A percentile compares a stretch with the other conserved stretches of the same genome.
These are phyloP conservation scores for Temnothorax ravouxi DNA, from an alignment of 2,888 invertebrate genomes.

Conservation along the genomic window DNA sequence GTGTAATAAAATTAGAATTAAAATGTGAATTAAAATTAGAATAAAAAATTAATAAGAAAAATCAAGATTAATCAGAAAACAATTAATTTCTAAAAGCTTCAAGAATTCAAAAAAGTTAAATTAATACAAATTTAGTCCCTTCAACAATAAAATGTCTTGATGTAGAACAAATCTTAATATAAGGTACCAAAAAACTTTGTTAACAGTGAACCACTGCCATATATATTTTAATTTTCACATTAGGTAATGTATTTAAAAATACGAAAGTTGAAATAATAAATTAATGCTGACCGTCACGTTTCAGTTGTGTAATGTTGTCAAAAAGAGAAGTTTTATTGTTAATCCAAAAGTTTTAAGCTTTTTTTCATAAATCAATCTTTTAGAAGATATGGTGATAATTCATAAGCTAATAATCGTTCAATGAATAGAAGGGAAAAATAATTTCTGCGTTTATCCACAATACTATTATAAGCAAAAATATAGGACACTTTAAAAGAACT, in stretches of 20 bases:
- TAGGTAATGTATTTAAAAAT: not conserved
- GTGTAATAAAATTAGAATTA: too few relatives aligned
- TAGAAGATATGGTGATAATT: too few relatives aligned
- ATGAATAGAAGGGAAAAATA: too few relatives aligned
- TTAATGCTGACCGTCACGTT: too few relatives aligned
- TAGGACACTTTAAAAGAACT: not conserved
- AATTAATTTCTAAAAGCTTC: not conserved
- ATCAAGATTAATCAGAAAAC: not conserved
- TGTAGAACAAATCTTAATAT: not conserved
- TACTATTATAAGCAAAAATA: not conserved
- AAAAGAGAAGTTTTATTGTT: too few relatives aligned
- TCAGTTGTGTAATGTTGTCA: too few relatives aligned
- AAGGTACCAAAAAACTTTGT: not conserved
- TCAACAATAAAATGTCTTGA: not conserved
- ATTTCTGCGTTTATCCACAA: not conserved
- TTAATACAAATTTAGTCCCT: not conserved
- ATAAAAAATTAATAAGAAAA: not conserved
- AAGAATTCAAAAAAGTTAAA: not conserved
- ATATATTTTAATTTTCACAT: not conserved
- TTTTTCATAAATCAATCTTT: too few relatives aligned
- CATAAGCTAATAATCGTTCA: too few relatives aligned
- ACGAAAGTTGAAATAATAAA: not conserved
- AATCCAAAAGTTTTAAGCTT: too few relatives aligned
- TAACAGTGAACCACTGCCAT: not conserved
- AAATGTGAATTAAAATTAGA: not conserved